Conservation (phyloP, 2,113 vertebrate genomes). For the Semnornis frantzii region DNA sequence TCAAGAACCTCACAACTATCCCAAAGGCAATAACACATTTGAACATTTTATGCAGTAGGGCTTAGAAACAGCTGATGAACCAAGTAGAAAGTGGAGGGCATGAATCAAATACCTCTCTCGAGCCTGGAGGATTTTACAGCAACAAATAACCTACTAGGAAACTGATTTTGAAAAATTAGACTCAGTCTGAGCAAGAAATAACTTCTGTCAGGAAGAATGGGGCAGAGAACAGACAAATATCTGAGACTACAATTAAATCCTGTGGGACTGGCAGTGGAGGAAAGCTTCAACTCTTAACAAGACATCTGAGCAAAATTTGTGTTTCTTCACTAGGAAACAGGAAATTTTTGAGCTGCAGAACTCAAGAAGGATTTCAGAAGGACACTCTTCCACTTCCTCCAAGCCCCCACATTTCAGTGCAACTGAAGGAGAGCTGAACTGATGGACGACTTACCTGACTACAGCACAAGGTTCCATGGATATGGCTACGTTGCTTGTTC, state of each 20-base stretch:
- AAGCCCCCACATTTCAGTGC: rapidly evolving
- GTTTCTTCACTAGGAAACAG: not conserved
- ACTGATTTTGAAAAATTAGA: not conserved
- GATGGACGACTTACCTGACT: not conserved
- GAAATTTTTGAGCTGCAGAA: not conserved
- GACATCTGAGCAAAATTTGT: not conserved
- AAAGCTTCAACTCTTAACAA: not conserved
- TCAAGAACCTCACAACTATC: not conserved
- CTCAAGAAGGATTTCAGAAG: not conserved
- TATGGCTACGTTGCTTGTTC: not conserved
- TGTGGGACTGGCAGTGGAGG: not conserved
- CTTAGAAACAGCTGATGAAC: not conserved
- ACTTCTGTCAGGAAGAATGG: not conserved
- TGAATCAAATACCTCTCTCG: not conserved
- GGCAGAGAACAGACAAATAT: not conserved
- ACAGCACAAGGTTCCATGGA: rapidly evolving
- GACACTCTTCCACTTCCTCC: rapidly evolving
- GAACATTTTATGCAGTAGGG: not conserved
- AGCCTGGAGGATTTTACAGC: not conserved
- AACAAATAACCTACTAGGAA: not conserved
- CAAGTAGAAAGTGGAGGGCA: not conserved
- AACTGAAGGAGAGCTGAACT: not conserved
- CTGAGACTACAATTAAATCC: not conserved
- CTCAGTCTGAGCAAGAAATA: not conserved
- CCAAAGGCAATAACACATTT: not conserved